A percentile compares a stretch with the other conserved stretches of the same genome.
Evolutionary conservation across 2,888 invertebrate species (phyloP).

Genomic region (Philhelius pedissequus): DNA sequence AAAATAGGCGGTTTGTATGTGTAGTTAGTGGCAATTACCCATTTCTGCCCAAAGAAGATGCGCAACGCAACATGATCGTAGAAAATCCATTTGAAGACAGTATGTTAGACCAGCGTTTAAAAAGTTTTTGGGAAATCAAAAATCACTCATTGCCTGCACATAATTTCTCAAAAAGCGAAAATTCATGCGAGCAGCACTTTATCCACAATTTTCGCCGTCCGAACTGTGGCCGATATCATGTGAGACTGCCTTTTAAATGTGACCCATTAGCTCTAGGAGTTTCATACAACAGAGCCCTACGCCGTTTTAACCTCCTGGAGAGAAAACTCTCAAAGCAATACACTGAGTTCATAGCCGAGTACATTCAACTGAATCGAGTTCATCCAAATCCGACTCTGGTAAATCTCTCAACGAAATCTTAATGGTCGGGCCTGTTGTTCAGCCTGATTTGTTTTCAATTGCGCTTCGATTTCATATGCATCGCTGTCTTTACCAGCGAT

Average conservation of each 20-base stretch:
- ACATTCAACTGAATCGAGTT: not conserved
- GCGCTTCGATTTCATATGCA: slow-evolving; percentile 30
- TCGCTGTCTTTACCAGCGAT: slow-evolving; percentile 51
- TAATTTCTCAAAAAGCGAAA: not conserved
- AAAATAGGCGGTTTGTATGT: not conserved
- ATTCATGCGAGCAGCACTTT: not conserved
- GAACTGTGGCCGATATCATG: slow-evolving; percentile 21
- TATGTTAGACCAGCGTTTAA: not conserved
- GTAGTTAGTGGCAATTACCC: not conserved
- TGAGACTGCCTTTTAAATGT: slow-evolving; percentile 31
- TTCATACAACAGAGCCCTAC: too few species aligned
- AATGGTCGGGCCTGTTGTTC: not conserved
- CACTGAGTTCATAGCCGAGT: slow-evolving; percentile 20
- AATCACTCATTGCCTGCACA: not conserved
- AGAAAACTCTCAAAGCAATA: not conserved
- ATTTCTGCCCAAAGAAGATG: too few species aligned
- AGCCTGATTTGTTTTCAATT: slow-evolving; percentile 17
- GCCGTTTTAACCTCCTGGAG: too few species aligned
- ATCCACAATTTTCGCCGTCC: not conserved
- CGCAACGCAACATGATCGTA: not conserved
- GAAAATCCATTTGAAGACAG: not conserved
- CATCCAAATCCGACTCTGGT: slow-evolving; percentile 2
- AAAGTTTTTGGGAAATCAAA: not conserved
- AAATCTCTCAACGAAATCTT: slow-evolving; percentile 35
- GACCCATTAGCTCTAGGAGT: not conserved